Evolutionary conservation across 2,888 invertebrate genomes (phyloP).

Genomic region (Ceraclea dissimilis): DNA sequence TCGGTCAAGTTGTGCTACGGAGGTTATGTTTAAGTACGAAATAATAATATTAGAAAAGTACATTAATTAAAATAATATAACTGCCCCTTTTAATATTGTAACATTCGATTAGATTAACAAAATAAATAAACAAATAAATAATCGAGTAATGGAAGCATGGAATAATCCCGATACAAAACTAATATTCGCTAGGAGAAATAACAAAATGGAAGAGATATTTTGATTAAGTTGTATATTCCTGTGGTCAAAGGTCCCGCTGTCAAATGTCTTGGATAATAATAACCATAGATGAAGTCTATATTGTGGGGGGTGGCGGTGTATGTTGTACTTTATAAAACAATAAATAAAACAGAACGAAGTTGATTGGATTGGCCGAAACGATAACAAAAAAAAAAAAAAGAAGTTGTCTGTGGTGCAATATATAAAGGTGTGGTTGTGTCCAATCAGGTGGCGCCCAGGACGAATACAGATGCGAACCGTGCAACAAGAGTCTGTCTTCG

Average conservation of each 20-base stretch:
- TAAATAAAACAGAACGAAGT: neutral
- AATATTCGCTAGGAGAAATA: slow-evolving; percentile 21
- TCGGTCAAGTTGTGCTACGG: slow-evolving; percentile 18
- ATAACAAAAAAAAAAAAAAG: slow-evolving; percentile 9
- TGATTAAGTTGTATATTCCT: slow-evolving; percentile 11
- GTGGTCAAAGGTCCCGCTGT: too few species aligned
- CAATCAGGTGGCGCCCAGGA: slow-evolving; percentile 67
- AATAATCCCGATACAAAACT: slow-evolving; percentile 18
- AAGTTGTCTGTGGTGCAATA: slow-evolving; percentile 9
- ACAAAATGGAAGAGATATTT: slow-evolving; percentile 19
- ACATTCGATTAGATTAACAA: slow-evolving; percentile 24
- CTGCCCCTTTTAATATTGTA: slow-evolving; percentile 22
- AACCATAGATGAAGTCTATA: too few species aligned
- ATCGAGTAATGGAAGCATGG: slow-evolving; percentile 19
- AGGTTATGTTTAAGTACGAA: too few species aligned
- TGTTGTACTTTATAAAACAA: neutral
- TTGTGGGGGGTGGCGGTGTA: slow-evolving; percentile 24
- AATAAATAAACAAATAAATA: slow-evolving; percentile 8
- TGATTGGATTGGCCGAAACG: slow-evolving; percentile 1
- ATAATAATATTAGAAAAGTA: too few species aligned
- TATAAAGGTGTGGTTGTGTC: slow-evolving; percentile 20
- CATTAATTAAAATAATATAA: too few species aligned
- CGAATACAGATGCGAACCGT: slow-evolving; percentile 85
- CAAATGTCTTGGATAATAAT: slow-evolving; percentile 9
- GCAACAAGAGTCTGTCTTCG: slow-evolving; percentile 84